A percentile compares a stretch with the other conserved stretches of the same genome.
These are phyloP conservation scores for Bombus terrestris DNA, from an alignment of 1,140 invertebrate species.

Conservation along the genomic window DNA sequence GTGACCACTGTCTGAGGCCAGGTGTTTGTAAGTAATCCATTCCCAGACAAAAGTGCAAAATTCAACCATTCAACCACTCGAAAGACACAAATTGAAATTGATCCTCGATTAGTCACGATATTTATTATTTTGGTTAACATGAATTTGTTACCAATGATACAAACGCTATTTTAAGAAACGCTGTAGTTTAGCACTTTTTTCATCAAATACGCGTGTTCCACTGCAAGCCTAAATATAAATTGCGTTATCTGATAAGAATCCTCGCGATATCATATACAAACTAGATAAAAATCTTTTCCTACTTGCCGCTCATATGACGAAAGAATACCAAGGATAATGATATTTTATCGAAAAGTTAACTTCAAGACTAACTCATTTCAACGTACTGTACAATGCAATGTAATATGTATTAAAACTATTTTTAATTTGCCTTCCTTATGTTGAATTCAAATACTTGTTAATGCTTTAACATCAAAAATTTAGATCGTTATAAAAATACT, in stretches of 20 bases:
- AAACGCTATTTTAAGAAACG: neutral
- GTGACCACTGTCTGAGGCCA: conserved; percentile 10
- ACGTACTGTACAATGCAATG: neutral
- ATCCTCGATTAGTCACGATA: neutral
- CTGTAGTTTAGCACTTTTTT: neutral
- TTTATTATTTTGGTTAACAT: neutral
- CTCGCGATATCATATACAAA: conserved; percentile 56
- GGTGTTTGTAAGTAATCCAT: conserved; percentile 31
- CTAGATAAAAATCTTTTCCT: conserved; percentile 57
- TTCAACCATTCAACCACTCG: neutral
- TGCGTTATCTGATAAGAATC: conserved; percentile 62
- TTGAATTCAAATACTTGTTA: neutral
- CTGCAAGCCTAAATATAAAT: conserved; percentile 32
- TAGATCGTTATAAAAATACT: neutral
- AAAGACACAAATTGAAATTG: neutral
- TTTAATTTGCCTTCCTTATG: neutral
- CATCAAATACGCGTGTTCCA: neutral
- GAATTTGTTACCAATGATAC: neutral
- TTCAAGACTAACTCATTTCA: too few relatives aligned
- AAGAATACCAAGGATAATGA: conserved; percentile 28
- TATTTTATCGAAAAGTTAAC: conserved; percentile 1
- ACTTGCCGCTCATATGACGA: conserved; percentile 4
- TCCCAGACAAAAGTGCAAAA: conserved; percentile 1
- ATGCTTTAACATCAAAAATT: neutral
- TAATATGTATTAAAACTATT: neutral